Conservation (phyloP, 2,797 vertebrate genomes). For the Leptatherina wallacei region DNA sequence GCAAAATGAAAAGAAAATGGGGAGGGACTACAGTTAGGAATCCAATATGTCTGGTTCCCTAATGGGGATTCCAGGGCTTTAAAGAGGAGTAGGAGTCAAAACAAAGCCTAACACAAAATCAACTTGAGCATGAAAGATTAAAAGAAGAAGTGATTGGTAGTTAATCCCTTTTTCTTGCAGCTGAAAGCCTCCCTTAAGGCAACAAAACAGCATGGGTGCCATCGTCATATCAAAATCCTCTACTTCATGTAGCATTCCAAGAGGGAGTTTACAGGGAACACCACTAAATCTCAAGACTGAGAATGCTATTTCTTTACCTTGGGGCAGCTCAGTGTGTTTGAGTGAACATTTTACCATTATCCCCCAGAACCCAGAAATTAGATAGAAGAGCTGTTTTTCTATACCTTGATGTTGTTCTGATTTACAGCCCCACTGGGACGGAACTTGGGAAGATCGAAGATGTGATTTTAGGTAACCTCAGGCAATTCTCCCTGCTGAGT, state of each 20-base stretch:
- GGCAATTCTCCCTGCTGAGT: constrained; percentile 32
- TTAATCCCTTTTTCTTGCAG: constrained; percentile 71
- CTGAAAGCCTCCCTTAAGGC: constrained; percentile 68
- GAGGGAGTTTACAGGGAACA: constrained; percentile 41
- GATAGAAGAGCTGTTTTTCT: constrained; percentile 43
- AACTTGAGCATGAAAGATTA: constrained; percentile 72
- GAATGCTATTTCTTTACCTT: constrained; percentile 48
- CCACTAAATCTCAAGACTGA: constrained; percentile 24
- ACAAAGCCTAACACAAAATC: constrained; percentile 75
- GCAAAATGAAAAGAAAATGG: neutral
- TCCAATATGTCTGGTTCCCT: constrained; percentile 57
- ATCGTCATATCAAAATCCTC: constrained; percentile 41
- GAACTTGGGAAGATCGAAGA: constrained; percentile 40
- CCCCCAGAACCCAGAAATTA: constrained; percentile 51
- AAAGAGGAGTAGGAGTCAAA: constrained; percentile 71
- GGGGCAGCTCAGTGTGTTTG: constrained; percentile 47
- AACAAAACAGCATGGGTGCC: constrained; percentile 39
- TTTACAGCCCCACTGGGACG: constrained; percentile 51
- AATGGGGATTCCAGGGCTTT: constrained; percentile 76
- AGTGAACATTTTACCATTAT: constrained; percentile 45
- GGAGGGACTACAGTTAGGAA: constrained; percentile 47
- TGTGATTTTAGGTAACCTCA: constrained; percentile 38
- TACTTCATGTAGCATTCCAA: constrained; percentile 43
- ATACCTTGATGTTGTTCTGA: constrained; percentile 36
- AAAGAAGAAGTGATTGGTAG: constrained; percentile 51